These are phyloP conservation scores for Alosa alosa DNA, from an alignment of 2,113 vertebrate species.

Conservation along the genomic window DNA sequence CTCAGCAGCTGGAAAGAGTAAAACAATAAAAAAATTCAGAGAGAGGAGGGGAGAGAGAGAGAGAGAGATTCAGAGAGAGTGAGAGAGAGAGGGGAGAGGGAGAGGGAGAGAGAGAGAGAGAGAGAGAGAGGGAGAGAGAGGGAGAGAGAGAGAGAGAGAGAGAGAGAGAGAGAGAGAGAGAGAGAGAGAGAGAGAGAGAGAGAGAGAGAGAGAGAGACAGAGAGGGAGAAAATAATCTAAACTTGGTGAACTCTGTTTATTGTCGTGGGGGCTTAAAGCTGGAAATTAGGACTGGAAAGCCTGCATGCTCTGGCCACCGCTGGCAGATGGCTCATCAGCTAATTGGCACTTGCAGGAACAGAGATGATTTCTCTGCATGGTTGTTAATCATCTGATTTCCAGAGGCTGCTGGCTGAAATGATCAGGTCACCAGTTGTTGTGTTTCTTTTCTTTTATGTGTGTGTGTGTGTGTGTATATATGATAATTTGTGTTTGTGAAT, in stretches of 20 bases:
- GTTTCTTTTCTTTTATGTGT: not conserved
- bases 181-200: not conserved
- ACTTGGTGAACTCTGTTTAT: not conserved
- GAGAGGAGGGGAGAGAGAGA: too few relatives aligned
- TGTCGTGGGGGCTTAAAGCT: not conserved
- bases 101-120: not conserved
- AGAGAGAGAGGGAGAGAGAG: not conserved
- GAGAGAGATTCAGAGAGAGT: not conserved
- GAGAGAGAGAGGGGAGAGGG: not conserved
- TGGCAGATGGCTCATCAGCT: conserved; percentile 19
- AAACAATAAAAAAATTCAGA: conserved; percentile 13
- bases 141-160: not conserved
- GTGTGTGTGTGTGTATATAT: conserved; percentile 16
- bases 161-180: too few relatives aligned
- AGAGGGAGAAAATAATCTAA: conserved; percentile 3
- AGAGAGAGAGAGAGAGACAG: not conserved
- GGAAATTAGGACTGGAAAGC: conserved; percentile 6
- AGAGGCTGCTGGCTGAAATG: not conserved
- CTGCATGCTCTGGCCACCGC: not conserved
- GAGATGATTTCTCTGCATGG: not conserved
- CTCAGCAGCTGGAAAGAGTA: conserved; percentile 18
- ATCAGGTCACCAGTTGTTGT: not conserved
- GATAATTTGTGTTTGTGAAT: conserved; percentile 2
- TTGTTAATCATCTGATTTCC: not conserved
- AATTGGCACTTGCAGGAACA: conserved; percentile 1